A percentile compares a stretch with the other conserved stretches of the same genome.
Evolutionary conservation across 1,140 invertebrate genomes (phyloP).

Genomic region (Zaprionus capensis): DNA sequence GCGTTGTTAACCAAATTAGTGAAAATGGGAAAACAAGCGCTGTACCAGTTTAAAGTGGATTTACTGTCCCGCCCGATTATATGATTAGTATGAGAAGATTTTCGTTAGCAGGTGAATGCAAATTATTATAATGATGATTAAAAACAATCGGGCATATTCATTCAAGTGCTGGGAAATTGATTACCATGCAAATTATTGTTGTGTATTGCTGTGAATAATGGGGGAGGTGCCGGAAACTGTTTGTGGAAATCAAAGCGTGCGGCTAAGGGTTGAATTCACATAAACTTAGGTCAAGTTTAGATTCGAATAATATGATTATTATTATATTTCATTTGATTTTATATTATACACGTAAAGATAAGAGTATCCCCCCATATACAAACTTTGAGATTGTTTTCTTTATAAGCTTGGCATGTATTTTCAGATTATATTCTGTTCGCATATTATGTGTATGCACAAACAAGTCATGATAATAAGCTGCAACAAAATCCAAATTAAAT

Average conservation of each 20-base stretch:
- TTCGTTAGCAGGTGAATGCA: conserved; percentile 20
- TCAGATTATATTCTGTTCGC: neutral
- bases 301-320: neutral
- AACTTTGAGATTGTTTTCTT: neutral
- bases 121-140: conserved; percentile 37
- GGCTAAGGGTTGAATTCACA: neutral
- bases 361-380: neutral
- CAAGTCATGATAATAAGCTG: neutral
- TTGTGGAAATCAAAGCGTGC: neutral
- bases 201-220: conserved; percentile 18
- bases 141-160: conserved; percentile 47
- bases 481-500: neutral
- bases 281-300: conserved; percentile 10
- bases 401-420: neutral
- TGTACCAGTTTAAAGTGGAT: conserved; percentile 18
- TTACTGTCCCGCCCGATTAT: neutral
- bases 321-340: neutral
- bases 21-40: conserved; percentile 9
- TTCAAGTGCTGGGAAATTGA: conserved; percentile 25
- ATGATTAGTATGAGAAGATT: conserved; percentile 33
- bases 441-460: neutral
- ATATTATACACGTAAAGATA: neutral
- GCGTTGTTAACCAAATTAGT: conserved; percentile 13
- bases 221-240: neutral
- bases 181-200: conserved; percentile 36